Evolutionary conservation across 1,140 invertebrate species (phyloP), one percentile per base, ranked within the genome.

Genomic region (Heliconius hermathena): DNA sequence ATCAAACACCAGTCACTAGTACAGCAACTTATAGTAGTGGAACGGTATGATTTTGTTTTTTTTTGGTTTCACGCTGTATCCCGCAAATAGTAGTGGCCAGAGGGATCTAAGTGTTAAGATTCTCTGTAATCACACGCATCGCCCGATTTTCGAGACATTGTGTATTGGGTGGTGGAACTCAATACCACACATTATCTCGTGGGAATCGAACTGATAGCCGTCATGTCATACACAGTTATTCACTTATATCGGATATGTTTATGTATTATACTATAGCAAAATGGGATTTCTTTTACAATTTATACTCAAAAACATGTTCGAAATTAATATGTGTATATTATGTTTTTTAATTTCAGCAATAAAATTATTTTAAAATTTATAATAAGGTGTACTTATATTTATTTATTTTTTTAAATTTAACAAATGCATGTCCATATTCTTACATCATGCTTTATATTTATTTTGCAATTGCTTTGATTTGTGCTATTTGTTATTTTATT

Each of bases 1-100:
- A 88, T 33, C 88, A 95, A 0, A 79, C 95, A 6, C 83, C 93
- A 2, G 83, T 93, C 16, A 85, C 88, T n/a, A 80, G 38, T 82
- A 81, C 71, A 33, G 41, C 91, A n/a, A 76, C 88, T 54, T 94
- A 92, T 71, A 89, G 79, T 77, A 89, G 85, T 80, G 91, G 92
- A 72, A 85, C 91, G 84, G 93, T 94, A 91, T 85, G 86, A 54
- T 33, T 54, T 77, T 60, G 29, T 73, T 9, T 22, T 57, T 22
- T 22, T n/a, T 57, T 57, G 2, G 20, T 0, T 57, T 57, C 8
- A 46, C 8, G 4, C 11, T 22, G n/a, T 22, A 54, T 54, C 20
- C 20, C 4, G 52, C 6, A 52, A 5, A 6, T 54, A n/a, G 20
- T 54, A 20, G 8, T 54, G 16, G 16, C 41, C 3, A 46, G 13